These are phyloP conservation scores for Rhagologus leucostigma DNA, from an alignment of 2,113 vertebrate species.

Conservation along the genomic window DNA sequence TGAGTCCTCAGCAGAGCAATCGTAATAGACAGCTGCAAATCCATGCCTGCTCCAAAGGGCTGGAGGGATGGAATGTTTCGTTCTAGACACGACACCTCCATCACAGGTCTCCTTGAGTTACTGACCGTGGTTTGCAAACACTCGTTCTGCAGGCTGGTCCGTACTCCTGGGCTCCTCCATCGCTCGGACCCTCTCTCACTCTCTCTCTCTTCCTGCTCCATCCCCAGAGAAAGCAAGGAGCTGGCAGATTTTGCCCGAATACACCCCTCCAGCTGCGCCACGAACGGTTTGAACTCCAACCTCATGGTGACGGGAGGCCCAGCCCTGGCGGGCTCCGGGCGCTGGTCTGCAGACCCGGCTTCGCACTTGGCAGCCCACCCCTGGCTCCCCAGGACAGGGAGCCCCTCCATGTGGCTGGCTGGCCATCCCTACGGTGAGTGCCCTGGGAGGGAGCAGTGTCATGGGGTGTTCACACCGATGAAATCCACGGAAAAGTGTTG, in stretches of 20 bases:
- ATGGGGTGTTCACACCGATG: accelerated
- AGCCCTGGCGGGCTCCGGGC: constrained; percentile 75
- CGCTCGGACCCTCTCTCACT: neutral
- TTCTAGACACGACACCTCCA: neutral
- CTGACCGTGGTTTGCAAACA: neutral
- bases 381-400: constrained; percentile 88
- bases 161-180: neutral
- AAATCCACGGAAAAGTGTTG: neutral
- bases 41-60: neutral
- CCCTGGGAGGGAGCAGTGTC: neutral
- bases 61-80: neutral
- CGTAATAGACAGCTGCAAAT: neutral
- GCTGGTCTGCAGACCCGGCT: constrained; percentile 87
- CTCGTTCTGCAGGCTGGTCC: neutral
- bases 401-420: constrained; percentile 91
- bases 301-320: constrained; percentile 96
- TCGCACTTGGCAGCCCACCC: constrained; percentile 88
- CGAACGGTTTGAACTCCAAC: constrained; percentile 88
- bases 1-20: neutral
- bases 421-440: constrained; percentile 64
- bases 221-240: constrained; percentile 90
- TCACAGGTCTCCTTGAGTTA: neutral
- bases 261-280: constrained; percentile 80
- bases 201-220: neutral
- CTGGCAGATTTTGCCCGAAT: constrained; percentile 88